Percentiles rank a stretch among this genome's conserved stretches.
Evolutionary conservation across 2,113 vertebrate species (phyloP).

Genomic region (Sapayoa aenigma): DNA sequence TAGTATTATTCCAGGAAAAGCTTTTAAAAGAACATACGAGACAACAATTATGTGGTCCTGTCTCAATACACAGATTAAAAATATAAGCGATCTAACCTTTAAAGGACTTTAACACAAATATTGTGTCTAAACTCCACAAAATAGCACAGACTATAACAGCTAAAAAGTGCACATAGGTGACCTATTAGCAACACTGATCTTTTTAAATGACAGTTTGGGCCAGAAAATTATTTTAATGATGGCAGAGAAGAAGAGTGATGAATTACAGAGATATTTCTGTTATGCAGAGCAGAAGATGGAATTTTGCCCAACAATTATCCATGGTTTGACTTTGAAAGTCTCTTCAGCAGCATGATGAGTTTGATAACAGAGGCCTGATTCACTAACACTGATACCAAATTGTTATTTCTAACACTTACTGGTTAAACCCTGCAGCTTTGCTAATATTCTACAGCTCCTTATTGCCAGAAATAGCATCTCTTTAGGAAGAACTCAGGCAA

Average conservation of each 20-base stretch:
- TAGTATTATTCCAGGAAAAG: constrained; percentile 75
- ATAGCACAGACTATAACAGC: not conserved
- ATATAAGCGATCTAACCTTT: constrained; percentile 5
- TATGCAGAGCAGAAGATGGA: not conserved
- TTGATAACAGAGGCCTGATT: constrained; percentile 55
- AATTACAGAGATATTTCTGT: constrained; percentile 20
- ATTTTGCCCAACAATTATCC: constrained; percentile 34
- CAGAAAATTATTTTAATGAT: not conserved
- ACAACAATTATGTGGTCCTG: constrained; percentile 25
- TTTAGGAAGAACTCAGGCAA: constrained; percentile 28
- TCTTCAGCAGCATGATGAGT: constrained; percentile 18
- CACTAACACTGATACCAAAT: not conserved
- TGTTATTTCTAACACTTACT: not conserved
- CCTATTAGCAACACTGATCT: not conserved
- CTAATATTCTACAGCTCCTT: not conserved
- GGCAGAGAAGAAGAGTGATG: not conserved
- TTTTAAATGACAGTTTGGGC: not conserved
- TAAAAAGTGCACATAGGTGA: not conserved
- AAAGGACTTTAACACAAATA: not conserved
- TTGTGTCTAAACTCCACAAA: not conserved
- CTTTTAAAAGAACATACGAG: constrained; percentile 71
- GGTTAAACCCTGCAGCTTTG: not conserved
- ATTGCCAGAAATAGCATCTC: constrained; percentile 17
- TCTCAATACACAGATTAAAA: not conserved
- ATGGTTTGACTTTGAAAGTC: constrained; percentile 33